Evolutionary conservation across 2,797 vertebrate genomes (phyloP).

Genomic region (Passerculus sandwichensis): DNA sequence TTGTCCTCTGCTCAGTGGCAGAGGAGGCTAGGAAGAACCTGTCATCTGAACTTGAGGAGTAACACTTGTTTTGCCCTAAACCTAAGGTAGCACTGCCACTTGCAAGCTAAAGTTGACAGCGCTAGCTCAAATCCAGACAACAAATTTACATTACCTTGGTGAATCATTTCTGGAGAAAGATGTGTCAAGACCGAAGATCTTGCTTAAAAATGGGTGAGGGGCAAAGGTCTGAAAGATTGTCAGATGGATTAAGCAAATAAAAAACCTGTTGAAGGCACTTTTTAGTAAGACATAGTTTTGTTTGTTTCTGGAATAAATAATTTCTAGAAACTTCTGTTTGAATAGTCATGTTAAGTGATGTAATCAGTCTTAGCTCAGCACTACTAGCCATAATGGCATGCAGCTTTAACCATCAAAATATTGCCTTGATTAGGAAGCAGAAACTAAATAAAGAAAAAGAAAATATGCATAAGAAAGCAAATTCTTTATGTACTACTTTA

Average conservation of each 20-base stretch:
- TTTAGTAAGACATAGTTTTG: neutral
- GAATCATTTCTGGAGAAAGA: neutral
- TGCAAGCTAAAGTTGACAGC: neutral
- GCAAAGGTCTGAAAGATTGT: neutral
- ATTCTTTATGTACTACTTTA: neutral
- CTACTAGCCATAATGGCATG: rapidly evolving
- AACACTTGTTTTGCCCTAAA: neutral
- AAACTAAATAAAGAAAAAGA: neutral
- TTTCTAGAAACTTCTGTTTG: neutral
- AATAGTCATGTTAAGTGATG: neutral
- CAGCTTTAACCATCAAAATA: neutral
- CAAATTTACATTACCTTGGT: neutral
- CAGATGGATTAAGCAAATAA: neutral
- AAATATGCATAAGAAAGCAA: neutral
- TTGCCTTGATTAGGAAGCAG: neutral
- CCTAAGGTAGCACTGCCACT: neutral
- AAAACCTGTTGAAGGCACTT: neutral
- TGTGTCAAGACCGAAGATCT: neutral
- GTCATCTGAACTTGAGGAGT: neutral
- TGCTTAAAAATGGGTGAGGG: neutral
- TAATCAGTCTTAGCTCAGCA: neutral
- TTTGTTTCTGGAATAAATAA: neutral
- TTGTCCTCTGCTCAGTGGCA: rapidly evolving
- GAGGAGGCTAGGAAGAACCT: neutral
- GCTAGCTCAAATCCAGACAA: neutral